A percentile compares a stretch with the other conserved stretches of the same genome.
Evolutionary conservation across 1,140 invertebrate genomes (phyloP).

Genomic region (Drosophila nigromelanica): DNA sequence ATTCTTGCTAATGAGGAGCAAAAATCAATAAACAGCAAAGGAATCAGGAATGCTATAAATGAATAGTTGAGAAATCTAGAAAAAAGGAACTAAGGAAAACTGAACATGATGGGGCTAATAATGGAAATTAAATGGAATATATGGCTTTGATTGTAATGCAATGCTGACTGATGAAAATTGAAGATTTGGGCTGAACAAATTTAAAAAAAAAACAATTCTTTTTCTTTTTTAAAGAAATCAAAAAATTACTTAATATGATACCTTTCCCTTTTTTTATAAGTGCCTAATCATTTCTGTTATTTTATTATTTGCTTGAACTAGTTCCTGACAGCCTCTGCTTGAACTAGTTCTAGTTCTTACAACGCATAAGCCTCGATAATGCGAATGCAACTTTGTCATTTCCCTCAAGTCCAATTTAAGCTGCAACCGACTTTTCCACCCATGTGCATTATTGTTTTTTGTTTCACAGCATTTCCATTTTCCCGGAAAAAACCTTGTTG

Average conservation of each 20-base stretch:
- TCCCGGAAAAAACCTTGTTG: constrained; percentile 10
- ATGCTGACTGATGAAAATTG: no score
- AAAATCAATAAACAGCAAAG: not conserved
- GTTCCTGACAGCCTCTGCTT: not conserved
- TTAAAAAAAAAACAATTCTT: no score
- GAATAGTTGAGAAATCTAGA: no score
- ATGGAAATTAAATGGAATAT: no score
- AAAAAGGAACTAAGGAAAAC: no score
- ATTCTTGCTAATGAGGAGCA: not conserved
- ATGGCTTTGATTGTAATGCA: no score
- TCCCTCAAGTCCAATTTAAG: not conserved
- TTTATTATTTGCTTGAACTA: not conserved
- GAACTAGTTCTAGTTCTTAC: constrained; percentile 15
- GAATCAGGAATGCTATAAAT: no score
- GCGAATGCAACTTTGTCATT: constrained; percentile 4
- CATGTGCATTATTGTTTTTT: not conserved
- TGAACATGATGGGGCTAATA: no score
- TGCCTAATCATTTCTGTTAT: no score
- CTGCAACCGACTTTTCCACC: not conserved
- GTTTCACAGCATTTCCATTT: not conserved
- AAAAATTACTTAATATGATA: no score
- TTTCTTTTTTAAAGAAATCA: no score
- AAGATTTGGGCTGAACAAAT: no score
- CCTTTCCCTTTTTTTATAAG: not conserved
- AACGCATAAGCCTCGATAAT: not conserved